These are phyloP conservation scores for Acanthochromis polyacanthus DNA, from an alignment of 2,113 vertebrate genomes.

Conservation along the genomic window DNA sequence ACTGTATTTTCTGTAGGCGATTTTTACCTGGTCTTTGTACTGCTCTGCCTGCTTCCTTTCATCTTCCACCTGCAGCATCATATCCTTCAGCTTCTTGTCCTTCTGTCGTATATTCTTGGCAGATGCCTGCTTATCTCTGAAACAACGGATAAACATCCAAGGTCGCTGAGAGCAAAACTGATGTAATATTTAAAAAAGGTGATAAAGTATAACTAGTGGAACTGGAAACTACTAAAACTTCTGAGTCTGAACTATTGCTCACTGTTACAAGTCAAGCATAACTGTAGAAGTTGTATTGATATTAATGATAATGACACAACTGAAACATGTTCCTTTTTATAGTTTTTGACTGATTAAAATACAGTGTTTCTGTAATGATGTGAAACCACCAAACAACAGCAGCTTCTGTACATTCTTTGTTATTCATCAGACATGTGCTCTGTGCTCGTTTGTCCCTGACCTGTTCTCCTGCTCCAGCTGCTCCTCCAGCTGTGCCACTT, in stretches of 20 bases:
- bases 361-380: neutral
- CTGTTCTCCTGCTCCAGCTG: slow-evolving; percentile 95
- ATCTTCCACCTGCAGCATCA: slow-evolving; percentile 92
- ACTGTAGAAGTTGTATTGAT: too few species aligned
- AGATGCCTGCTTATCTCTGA: slow-evolving; percentile 90
- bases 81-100: slow-evolving; percentile 97
- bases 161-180: neutral
- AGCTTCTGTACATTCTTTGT: neutral
- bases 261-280: too few species aligned
- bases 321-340: too few species aligned
- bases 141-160: slow-evolving; percentile 1
- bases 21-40: slow-evolving; percentile 95
- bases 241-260: too few species aligned
- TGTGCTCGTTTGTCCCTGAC: slow-evolving; percentile 71
- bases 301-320: too few species aligned
- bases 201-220: neutral
- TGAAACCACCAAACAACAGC: neutral
- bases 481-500: slow-evolving; percentile 93
- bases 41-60: slow-evolving; percentile 94
- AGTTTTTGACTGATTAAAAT: neutral
- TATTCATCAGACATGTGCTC: neutral
- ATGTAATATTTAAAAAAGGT: neutral
- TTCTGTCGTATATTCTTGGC: slow-evolving; percentile 91
- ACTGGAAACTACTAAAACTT: too few species aligned
- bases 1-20: too few species aligned